Percentiles rank a stretch among this genome's conserved stretches.
These are phyloP conservation scores for Haemorhous mexicanus DNA, from an alignment of 2,113 vertebrate species.

Conservation along the genomic window DNA sequence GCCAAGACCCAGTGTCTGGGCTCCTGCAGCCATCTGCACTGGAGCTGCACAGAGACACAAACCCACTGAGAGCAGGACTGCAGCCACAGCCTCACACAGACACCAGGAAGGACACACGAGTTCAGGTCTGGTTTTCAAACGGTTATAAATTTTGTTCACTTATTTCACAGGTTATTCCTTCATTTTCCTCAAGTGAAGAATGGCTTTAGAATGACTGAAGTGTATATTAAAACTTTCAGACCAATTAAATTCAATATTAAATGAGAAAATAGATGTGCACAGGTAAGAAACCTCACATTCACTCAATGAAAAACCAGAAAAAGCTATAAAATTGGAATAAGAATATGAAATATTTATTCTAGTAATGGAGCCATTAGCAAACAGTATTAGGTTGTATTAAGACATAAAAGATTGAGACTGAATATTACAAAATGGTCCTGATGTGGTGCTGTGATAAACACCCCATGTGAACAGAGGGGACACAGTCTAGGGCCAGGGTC, in stretches of 20 bases:
- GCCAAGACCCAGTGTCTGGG: neutral
- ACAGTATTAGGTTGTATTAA: neutral
- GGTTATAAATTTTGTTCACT: neutral
- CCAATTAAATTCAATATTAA: neutral
- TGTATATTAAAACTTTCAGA: neutral
- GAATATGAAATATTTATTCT: neutral
- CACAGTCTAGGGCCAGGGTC: accelerated
- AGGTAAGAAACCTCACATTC: neutral
- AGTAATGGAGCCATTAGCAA: neutral
- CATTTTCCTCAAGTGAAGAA: neutral
- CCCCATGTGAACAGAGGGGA: neutral
- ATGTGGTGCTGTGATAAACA: neutral
- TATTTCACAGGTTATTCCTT: neutral
- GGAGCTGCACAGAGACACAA: neutral
- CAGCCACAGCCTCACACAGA: neutral
- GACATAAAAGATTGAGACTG: neutral
- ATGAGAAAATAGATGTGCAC: neutral
- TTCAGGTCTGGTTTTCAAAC: neutral
- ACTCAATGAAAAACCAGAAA: neutral
- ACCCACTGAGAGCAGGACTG: neutral
- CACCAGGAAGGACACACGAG: neutral
- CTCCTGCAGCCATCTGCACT: conserved; percentile 17
- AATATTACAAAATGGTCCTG: neutral
- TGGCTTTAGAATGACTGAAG: accelerated
- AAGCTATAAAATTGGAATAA: neutral